These are phyloP conservation scores for Phrixothrix hirtus DNA, from an alignment of 2,888 invertebrate species.

Conservation along the genomic window DNA sequence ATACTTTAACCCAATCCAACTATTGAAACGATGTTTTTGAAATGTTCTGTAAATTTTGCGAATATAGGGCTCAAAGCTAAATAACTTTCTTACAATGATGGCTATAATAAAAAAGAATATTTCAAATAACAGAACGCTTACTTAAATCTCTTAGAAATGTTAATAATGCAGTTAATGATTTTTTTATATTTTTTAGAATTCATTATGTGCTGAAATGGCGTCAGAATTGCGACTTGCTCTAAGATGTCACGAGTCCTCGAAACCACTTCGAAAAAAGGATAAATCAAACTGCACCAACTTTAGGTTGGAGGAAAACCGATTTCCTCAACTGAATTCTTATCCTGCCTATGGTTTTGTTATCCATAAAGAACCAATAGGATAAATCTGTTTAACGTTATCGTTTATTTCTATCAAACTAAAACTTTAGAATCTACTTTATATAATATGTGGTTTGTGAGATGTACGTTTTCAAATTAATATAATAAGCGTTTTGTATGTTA, in stretches of 20 bases:
- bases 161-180: neutral
- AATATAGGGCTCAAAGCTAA: no score
- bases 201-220: slow-evolving; percentile 74
- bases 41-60: no score
- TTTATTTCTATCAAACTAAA: slow-evolving; percentile 1
- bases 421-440: neutral
- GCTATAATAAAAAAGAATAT: neutral
- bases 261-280: slow-evolving; percentile 55
- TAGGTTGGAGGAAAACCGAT: slow-evolving; percentile 49
- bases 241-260: slow-evolving; percentile 66
- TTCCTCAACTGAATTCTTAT: slow-evolving; percentile 60
- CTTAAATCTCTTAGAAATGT: neutral
- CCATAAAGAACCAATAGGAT: slow-evolving; percentile 55
- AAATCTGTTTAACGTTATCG: slow-evolving; percentile 26
- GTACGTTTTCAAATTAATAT: slow-evolving; percentile 7
- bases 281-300: slow-evolving; percentile 40
- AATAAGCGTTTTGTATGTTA: slow-evolving; percentile 6
- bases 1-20: no score
- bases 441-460: neutral
- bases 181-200: slow-evolving; percentile 60
- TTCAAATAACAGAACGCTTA: neutral
- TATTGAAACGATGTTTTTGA: no score
- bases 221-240: slow-evolving; percentile 71
- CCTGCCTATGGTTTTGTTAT: slow-evolving; percentile 66
- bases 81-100: no score